Percentiles rank a stretch among this genome's conserved stretches.
Conservation (phyloP, 2,113 vertebrate genomes). For the Diphyllodes magnificus region DNA sequence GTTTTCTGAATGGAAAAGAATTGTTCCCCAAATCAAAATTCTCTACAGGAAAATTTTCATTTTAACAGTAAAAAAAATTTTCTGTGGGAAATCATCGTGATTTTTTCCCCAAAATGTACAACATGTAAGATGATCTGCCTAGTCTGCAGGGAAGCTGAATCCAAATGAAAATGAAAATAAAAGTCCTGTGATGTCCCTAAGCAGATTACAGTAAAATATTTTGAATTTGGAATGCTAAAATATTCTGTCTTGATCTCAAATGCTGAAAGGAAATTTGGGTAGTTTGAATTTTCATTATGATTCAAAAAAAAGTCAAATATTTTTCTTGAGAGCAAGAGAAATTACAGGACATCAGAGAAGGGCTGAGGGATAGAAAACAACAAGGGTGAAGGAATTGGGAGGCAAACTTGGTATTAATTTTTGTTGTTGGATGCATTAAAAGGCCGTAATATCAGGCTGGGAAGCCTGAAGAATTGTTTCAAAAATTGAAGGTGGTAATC, state of each 20-base stretch:
- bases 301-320: background rate
- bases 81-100: background rate
- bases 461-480: background rate
- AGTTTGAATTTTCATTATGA: background rate
- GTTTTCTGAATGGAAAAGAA: background rate
- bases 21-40: background rate
- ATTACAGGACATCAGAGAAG: background rate
- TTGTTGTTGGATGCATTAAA: background rate
- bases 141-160: background rate
- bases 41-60: background rate
- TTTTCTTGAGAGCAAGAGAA: background rate
- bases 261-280: background rate
- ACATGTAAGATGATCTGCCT: background rate
- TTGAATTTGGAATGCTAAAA: background rate
- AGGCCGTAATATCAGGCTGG: background rate
- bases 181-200: background rate
- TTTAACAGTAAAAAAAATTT: background rate
- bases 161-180: background rate
- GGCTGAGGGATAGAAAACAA: background rate
- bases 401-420: background rate
- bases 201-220: background rate
- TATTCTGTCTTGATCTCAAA: background rate
- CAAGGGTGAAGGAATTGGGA: background rate
- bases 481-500: background rate
- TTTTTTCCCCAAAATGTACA: background rate